phyloP scores from a whole-genome alignment of 1,140 invertebrate genomes.

The Cydia splendana region DNA sequence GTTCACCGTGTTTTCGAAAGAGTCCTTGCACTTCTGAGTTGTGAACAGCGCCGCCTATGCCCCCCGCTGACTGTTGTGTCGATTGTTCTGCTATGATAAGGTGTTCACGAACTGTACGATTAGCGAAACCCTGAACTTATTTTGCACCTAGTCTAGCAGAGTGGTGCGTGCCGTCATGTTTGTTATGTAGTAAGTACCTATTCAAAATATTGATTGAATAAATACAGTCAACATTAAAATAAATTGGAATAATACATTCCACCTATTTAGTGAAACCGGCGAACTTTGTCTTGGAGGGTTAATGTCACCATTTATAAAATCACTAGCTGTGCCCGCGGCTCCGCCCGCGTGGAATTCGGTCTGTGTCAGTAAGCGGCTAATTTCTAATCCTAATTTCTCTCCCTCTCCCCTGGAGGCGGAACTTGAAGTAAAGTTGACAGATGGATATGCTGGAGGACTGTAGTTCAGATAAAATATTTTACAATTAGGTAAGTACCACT shows the following conservation, averaged over 20 bases:
- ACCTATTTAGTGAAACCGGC: not conserved
- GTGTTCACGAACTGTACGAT: conserved; percentile 6
- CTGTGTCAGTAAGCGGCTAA: too few relatives aligned
- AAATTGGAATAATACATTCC: not conserved
- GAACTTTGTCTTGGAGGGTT: too few relatives aligned
- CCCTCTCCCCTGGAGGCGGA: too few relatives aligned
- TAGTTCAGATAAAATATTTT: too few relatives aligned
- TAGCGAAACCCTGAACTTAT: conserved; percentile 13
- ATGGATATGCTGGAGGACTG: too few relatives aligned
- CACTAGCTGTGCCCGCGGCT: too few relatives aligned
- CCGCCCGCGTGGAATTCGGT: too few relatives aligned
- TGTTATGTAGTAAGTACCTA: not conserved
- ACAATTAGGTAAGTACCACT: too few relatives aligned
- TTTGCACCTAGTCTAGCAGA: too few relatives aligned
- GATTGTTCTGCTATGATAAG: conserved; percentile 15
- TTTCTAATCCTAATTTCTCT: too few relatives aligned
- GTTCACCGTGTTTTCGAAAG: not conserved
- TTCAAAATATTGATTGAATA: not conserved
- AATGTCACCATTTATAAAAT: too few relatives aligned
- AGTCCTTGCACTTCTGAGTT: conserved; percentile 17
- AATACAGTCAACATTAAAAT: not conserved
- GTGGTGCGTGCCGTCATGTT: not conserved
- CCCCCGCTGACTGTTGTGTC: not conserved
- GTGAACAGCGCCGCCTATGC: not conserved
- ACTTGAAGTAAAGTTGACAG: too few relatives aligned